These are phyloP conservation scores for Sylvia atricapilla DNA, from an alignment of 2,113 vertebrate genomes.

Conservation along the genomic window DNA sequence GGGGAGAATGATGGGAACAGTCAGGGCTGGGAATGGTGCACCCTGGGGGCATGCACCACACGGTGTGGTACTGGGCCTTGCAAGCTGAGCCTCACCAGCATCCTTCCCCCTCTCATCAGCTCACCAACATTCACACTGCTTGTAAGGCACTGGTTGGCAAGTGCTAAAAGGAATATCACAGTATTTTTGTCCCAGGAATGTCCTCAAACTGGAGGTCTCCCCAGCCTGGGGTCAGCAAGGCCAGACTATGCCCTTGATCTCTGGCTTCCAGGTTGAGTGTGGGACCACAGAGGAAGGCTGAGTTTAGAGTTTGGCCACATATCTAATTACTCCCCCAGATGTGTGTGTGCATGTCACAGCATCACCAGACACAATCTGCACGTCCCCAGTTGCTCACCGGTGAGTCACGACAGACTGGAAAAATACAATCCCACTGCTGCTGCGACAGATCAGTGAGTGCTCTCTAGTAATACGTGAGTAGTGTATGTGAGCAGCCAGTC, in stretches of 20 bases:
- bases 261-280: neutral
- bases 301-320: neutral
- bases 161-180: neutral
- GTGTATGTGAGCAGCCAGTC: neutral
- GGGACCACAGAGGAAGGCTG: conserved; percentile 18
- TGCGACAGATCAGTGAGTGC: neutral
- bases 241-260: neutral
- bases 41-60: fast-evolving
- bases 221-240: neutral
- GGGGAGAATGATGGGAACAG: neutral
- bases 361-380: neutral
- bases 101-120: neutral
- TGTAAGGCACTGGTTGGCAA: neutral
- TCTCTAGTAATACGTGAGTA: conserved; percentile 11
- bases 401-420: conserved; percentile 57
- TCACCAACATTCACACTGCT: neutral
- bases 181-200: neutral
- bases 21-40: neutral
- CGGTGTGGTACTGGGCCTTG: neutral
- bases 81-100: neutral
- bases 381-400: conserved; percentile 8
- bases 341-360: neutral
- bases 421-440: neutral
- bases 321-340: conserved; percentile 16
- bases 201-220: neutral